Base-by-base conservation (phyloP, 1,140 invertebrate genomes). In the Rhysida immarginata region DNA sequence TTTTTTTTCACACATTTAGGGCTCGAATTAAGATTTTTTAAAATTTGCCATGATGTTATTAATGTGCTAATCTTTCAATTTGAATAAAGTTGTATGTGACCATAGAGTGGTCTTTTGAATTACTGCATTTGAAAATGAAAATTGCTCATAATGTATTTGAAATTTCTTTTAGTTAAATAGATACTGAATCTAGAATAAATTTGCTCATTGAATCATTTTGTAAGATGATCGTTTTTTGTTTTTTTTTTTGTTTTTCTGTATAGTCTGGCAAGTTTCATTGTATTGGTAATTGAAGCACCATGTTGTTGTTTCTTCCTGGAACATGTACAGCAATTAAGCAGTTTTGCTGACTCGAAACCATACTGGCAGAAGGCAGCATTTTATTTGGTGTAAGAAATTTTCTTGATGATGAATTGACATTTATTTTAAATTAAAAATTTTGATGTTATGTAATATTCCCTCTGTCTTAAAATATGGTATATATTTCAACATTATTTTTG, bases 251-350 rank as follows among this genome's bases (percentile, higher is more conserved):
- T 43, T 26, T 58, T 59, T 48, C 49, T 26, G 69, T 71, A 53
- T 63, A 81, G 79, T 64, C 61, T 92, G 46, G 80, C 83, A 51
- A 90, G 89, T 44, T 91, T 94, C 72, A 63, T 87, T 54, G 80
- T 91, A 45, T 76, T 93, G 59, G 78, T 84, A 2, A 78, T 93
- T 63, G 93, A 97, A 73, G 91, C 91, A 13, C 92, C 92, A 0
- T 95, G 87, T 68, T 95, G 91, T 72, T 96, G 91, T 71, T 78
- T 89, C 68, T 96, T 92, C 71, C 80, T 96, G 59, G 91, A 95
- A 66, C 86, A 89, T 74, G 88, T 94, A 55, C 84, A 91, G 70
- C 78, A 76, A 54, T 73, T 93, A 24, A 84, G 86, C 46, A 80
- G 82, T 62, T 83, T 78, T 69, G 80, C 87, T 44, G 90, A 96